These are phyloP conservation scores for Cryptus viduatorius DNA, from an alignment of 2,888 invertebrate species.

Conservation along the genomic window DNA sequence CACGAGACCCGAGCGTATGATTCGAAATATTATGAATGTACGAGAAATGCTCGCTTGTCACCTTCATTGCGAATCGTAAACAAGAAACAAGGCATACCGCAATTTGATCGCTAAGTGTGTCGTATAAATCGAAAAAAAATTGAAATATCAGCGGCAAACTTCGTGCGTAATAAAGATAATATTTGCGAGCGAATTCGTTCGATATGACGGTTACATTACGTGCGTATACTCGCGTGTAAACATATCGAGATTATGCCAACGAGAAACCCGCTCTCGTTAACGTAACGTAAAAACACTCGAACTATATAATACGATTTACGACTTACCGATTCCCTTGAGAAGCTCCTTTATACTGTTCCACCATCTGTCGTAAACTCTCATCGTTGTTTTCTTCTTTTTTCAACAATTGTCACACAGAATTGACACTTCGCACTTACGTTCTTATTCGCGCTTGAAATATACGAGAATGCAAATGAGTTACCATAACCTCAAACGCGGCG, in stretches of 20 bases:
- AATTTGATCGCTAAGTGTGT: slow-evolving; percentile 36
- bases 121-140: slow-evolving; percentile 47
- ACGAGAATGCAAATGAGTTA: neutral
- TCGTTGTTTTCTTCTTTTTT: neutral
- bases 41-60: slow-evolving; percentile 7
- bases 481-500: neutral
- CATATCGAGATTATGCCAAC: slow-evolving; percentile 3
- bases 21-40: neutral
- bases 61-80: slow-evolving; percentile 50
- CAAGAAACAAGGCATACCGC: slow-evolving; percentile 16
- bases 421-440: neutral
- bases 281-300: slow-evolving; percentile 36
- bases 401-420: neutral
- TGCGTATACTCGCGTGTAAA: neutral
- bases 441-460: neutral
- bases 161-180: slow-evolving; percentile 53
- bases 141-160: slow-evolving; percentile 53
- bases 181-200: slow-evolving; percentile 44
- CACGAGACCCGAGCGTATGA: neutral
- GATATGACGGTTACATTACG: slow-evolving; percentile 6
- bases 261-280: slow-evolving; percentile 32
- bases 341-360: neutral
- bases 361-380: neutral
- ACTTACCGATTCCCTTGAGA: neutral
- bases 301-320: slow-evolving; percentile 23